These are phyloP conservation scores for Pterocles orientalis DNA, from an alignment of 2,113 vertebrate genomes.

Conservation along the genomic window DNA sequence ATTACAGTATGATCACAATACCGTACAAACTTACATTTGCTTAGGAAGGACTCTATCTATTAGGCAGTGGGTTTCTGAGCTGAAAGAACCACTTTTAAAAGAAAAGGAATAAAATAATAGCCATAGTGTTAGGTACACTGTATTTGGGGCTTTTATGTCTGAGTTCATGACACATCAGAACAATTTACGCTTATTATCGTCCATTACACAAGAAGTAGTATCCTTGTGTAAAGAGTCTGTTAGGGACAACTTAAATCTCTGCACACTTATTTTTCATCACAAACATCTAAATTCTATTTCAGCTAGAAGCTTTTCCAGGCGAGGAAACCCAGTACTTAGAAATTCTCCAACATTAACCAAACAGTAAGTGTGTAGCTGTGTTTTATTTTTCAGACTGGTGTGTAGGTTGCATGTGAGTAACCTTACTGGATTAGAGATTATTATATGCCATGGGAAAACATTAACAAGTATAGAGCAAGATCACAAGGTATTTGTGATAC, in stretches of 20 bases:
- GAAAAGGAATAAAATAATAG: neutral
- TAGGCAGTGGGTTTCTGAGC: neutral
- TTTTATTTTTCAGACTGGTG: neutral
- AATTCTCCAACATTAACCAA: neutral
- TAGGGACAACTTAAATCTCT: neutral
- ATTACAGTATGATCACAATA: neutral
- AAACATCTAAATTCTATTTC: neutral
- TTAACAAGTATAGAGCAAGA: neutral
- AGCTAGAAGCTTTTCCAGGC: neutral
- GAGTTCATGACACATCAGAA: slow-evolving; percentile 10
- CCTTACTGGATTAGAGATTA: neutral
- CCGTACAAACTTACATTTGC: neutral
- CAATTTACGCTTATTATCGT: slow-evolving; percentile 29
- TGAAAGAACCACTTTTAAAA: neutral
- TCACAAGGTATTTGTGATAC: neutral
- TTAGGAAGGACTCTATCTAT: neutral
- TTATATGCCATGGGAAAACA: neutral
- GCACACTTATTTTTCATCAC: neutral
- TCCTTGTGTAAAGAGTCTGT: neutral
- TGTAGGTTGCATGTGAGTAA: neutral
- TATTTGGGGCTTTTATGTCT: slow-evolving; percentile 21
- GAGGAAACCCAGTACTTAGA: neutral
- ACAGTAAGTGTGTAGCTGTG: neutral
- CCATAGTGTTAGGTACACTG: neutral
- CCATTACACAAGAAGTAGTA: slow-evolving; percentile 2